Evolutionary conservation across 2,888 invertebrate genomes (phyloP).

Genomic region (Dysmachus trigonus): DNA sequence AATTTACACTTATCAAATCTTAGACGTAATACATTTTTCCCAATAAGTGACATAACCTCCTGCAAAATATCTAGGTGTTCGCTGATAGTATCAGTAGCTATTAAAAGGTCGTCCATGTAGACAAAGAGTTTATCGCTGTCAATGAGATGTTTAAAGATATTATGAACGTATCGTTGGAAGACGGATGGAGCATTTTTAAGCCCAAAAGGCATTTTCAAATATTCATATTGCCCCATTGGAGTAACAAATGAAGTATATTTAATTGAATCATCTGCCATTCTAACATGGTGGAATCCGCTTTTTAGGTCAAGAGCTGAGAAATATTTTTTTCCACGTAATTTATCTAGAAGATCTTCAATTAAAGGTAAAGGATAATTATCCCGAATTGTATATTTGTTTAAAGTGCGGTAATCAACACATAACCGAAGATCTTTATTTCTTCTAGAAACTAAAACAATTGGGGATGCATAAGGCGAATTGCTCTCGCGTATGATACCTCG

Average conservation of each 20-base stretch:
- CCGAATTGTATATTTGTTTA: conserved; percentile 48
- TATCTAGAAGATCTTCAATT: conserved; percentile 49
- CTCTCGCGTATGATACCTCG: conserved; percentile 45
- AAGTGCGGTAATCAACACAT: conserved; percentile 49
- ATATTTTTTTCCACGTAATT: conserved; percentile 48
- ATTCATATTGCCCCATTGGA: conserved; percentile 33
- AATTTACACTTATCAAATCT: conserved; percentile 56
- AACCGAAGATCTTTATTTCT: conserved; percentile 49
- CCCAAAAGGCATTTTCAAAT: conserved; percentile 50
- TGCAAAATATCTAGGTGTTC: conserved; percentile 52
- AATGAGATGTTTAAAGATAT: conserved; percentile 50
- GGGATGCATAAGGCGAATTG: conserved; percentile 49
- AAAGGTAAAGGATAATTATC: conserved; percentile 50
- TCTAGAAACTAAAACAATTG: conserved; percentile 49
- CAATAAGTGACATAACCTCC: conserved; percentile 51
- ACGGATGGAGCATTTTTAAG: conserved; percentile 48
- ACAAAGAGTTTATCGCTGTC: conserved; percentile 47
- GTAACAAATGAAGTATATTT: too few species aligned
- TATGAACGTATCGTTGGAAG: conserved; percentile 49
- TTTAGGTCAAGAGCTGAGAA: conserved; percentile 50
- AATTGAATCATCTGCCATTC: neutral
- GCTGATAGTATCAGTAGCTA: conserved; percentile 45
- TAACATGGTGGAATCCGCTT: conserved; percentile 50
- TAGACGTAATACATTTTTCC: conserved; percentile 53
- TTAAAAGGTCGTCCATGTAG: conserved; percentile 53